Conservation (phyloP, 2,113 vertebrate species). For the Boleophthalmus pectinirostris region DNA sequence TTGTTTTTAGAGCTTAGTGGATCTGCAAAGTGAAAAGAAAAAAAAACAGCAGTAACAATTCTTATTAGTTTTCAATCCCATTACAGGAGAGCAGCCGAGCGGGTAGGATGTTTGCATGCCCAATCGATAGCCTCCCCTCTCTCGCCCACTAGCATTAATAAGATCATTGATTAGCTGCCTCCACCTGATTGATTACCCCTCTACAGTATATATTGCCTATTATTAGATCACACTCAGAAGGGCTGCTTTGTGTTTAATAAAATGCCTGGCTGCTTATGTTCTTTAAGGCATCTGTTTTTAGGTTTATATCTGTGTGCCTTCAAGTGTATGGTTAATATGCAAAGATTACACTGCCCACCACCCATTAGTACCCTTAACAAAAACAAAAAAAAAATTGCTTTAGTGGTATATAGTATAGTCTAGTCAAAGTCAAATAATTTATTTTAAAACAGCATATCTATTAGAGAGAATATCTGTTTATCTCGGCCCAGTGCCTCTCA, state of each 20-base stretch:
- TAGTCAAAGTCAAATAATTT: too few relatives aligned
- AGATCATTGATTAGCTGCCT: constrained; percentile 76
- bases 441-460: too few relatives aligned
- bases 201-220: constrained; percentile 61
- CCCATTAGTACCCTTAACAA: too few relatives aligned
- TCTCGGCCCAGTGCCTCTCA: too few relatives aligned
- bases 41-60: constrained; percentile 10
- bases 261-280: constrained; percentile 34
- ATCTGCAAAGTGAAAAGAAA: constrained; percentile 11
- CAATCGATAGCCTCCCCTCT: constrained; percentile 67
- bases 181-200: constrained; percentile 70
- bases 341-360: not conserved
- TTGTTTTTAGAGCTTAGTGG: too few relatives aligned
- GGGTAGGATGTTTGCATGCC: constrained; percentile 60
- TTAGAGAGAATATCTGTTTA: too few relatives aligned
- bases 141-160: constrained; percentile 68
- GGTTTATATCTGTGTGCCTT: constrained; percentile 3
- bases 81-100: constrained; percentile 29
- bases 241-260: constrained; percentile 48
- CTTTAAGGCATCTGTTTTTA: constrained; percentile 4
- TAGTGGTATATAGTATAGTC: too few relatives aligned
- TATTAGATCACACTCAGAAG: constrained; percentile 57
- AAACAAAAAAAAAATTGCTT: too few relatives aligned
- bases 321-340: not conserved
- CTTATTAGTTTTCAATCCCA: constrained; percentile 22